Base-by-base conservation (phyloP, 2,797 vertebrate species). In the Myotis pilosus region DNA sequence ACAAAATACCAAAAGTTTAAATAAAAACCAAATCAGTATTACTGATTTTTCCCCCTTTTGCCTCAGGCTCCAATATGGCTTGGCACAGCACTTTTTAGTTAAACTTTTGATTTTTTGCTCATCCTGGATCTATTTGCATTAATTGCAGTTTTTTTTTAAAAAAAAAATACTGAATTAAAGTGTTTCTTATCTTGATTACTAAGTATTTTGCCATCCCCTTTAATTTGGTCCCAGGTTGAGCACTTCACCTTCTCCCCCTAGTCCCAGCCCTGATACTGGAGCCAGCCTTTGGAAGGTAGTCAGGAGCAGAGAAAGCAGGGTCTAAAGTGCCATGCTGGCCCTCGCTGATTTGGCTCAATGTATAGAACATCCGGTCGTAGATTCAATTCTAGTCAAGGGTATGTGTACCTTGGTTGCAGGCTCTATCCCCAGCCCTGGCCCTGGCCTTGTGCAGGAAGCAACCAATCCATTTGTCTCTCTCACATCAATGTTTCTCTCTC, bases 1-100 rank as follows among this genome's bases (percentile, higher is more conserved):
- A 90, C 47, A 94, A 92, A 95, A 68, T 94, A 92, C 90, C 33
- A 64, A 57, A 95, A 94, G 89, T 90, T 93, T 95, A 95, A 95
- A 92, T 91, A 81, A 92, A 95, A 93, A 74, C 83, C 23, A 33
- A 85, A 92, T 96, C 82, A 66, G 81, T 91, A 83, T 83, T 90
- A 84, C 87, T 92, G 75, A 88, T 64, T 92, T 87, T 90, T 71
- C 36, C 30, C 68, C 41, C 60, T 89, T 90, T 95, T 85, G 91
- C 87, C 72, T 92, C 41, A 19, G 85, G 89, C 81, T 86, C n/a
- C 23, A 83, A 5, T 91, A 76, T 86, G 33, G 7, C 49, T 95
- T 66, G 69, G 78, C 62, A 90, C 30, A 91, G 60, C 53, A 44
- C 60, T 79, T 90, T 93, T 85, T 88, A 90, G 76, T 93, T 90